Percentiles rank a stretch among this genome's conserved stretches.
Conservation (phyloP, 1,140 invertebrate species). For the Drosophila murphyi region DNA sequence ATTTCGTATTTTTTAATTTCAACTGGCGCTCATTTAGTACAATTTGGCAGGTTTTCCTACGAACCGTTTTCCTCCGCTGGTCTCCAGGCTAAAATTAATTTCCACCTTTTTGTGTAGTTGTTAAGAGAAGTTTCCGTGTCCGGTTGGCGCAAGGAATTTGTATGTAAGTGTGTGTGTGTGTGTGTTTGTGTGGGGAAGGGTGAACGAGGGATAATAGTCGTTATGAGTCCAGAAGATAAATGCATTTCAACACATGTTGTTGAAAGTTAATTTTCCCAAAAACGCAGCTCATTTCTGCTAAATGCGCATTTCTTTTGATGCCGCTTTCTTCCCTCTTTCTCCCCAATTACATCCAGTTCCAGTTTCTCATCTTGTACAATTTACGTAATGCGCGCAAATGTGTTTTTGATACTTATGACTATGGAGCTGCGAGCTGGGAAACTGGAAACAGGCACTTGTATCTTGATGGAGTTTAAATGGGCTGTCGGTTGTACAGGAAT, state of each 20-base stretch:
- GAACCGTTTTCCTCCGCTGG: conserved; percentile 26
- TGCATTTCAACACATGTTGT: conserved; percentile 81
- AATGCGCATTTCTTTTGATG: conserved; percentile 59
- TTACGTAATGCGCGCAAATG: conserved; percentile 61
- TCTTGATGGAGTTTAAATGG: conserved; percentile 62
- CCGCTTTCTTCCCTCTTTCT: not conserved
- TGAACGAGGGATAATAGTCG: not conserved
- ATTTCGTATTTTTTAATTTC: conserved; percentile 71
- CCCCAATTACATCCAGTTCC: conserved; percentile 2
- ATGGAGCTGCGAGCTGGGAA: not conserved
- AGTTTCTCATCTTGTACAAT: conserved; percentile 27
- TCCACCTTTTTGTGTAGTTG: conserved; percentile 64
- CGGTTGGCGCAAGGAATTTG: not conserved
- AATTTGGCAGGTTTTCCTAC: conserved; percentile 71
- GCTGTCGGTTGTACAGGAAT: conserved; percentile 18
- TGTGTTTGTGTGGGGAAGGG: no score
- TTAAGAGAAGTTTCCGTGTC: conserved; percentile 47
- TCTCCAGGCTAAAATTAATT: conserved; percentile 62
- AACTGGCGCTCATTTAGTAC: conserved; percentile 73
- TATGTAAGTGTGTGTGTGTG: not conserved
- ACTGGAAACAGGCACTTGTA: conserved; percentile 19
- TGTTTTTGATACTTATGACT: conserved; percentile 65
- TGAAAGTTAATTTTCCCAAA: conserved; percentile 79
- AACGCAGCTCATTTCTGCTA: conserved; percentile 76
- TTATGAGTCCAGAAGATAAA: conserved; percentile 73